Base-by-base conservation (phyloP, 2,888 invertebrate species). In the Bugula neritina region DNA sequence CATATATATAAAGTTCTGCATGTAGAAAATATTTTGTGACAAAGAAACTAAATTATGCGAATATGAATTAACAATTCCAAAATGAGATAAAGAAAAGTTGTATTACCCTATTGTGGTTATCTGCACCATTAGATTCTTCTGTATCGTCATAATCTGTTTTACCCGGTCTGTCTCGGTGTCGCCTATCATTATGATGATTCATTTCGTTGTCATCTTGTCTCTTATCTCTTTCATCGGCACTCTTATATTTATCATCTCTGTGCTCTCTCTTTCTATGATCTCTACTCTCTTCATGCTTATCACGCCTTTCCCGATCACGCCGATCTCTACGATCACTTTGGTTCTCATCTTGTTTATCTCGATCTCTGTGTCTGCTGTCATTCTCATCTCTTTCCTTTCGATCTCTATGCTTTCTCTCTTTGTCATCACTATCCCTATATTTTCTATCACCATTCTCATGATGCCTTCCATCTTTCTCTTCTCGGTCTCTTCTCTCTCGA, bases 301-400 rank as follows among this genome's bases (percentile, higher is more conserved):
- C 43, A 10, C 43, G 10, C 43, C 43, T 43, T 10, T 43, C 43
- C 17, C 43, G 43, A 17, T 43, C 17, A n/a, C n/a, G n/a, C n/a
- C n/a, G n/a, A n/a, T n/a, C n/a, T n/a, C n/a, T n/a, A n/a, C n/a
- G n/a, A n/a, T n/a, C n/a, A n/a, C n/a, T n/a, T n/a, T n/a, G n/a
- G n/a, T n/a, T n/a, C n/a, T n/a, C n/a, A n/a, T n/a, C n/a, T n/a
- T n/a, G n/a, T n/a, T n/a, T n/a, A n/a, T n/a, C n/a, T n/a, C n/a
- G n/a, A n/a, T n/a, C n/a, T 21, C 13, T 52, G 21, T 35, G 35
- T 54, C 72, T 72, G 31, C 69, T 72, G 23, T 71, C 55, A 25
- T 23, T 35, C 69, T 29, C 31, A 23, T 17, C 52, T 34, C 35
- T 17, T n/a, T n/a, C 23, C 63, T 69, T 69, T 17, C 29, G 35